Conservation (phyloP, 2,888 invertebrate genomes). For the Hirtodrosophila alboralis region DNA sequence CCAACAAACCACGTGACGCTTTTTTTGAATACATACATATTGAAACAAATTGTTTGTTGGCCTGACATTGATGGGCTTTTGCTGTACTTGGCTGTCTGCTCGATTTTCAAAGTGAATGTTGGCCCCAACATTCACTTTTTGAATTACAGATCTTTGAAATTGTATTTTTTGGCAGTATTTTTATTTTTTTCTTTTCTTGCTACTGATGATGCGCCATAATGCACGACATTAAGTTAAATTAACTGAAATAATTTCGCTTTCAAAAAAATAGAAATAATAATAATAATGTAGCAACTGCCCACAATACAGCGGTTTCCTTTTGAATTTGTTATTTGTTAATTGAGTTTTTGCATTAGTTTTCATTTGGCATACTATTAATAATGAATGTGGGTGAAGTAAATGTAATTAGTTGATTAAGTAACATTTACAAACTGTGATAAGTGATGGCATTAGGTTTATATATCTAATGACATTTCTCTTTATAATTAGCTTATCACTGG, state of each 20-base stretch:
- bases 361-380: constrained; percentile 41
- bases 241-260: constrained; percentile 59
- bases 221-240: constrained; percentile 57
- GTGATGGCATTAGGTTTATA: not conserved
- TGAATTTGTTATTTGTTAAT: constrained; percentile 32
- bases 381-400: constrained; percentile 29
- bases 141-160: constrained; percentile 31
- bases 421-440: constrained; percentile 13
- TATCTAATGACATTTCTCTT: constrained; percentile 3
- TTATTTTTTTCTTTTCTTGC: constrained; percentile 2
- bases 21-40: constrained; percentile 8
- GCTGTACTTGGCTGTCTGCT: constrained; percentile 41
- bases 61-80: constrained; percentile 53
- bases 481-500: not conserved
- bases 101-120: constrained; percentile 70
- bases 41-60: constrained; percentile 41
- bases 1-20: constrained; percentile 25
- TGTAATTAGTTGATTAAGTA: constrained; percentile 20
- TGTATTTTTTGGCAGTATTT: constrained; percentile 7
- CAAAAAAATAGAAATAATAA: too few species aligned
- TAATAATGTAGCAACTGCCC: constrained; percentile 41
- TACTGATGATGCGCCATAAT: constrained; percentile 62
- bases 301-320: constrained; percentile 26
- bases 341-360: constrained; percentile 27
- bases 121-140: constrained; percentile 69